These are phyloP conservation scores for Camelus bactrianus DNA, from an alignment of 2,113 vertebrate genomes.

Conservation along the genomic window DNA sequence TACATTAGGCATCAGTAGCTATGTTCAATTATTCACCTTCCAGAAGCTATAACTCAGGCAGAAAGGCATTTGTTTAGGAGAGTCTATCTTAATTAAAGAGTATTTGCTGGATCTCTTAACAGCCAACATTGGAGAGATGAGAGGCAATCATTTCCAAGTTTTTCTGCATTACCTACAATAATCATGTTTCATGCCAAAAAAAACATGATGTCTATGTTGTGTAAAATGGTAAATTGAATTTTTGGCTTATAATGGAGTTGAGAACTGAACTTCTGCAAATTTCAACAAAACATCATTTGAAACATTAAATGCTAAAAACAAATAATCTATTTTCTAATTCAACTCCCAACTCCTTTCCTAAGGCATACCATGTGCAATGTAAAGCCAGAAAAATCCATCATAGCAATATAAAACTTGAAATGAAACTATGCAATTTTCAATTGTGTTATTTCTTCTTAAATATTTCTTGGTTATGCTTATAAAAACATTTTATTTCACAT, in stretches of 20 bases:
- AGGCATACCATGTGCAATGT: neutral
- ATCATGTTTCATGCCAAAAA: conserved; percentile 27
- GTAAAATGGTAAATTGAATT: conserved; percentile 54
- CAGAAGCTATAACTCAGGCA: conserved; percentile 14
- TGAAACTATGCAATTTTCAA: neutral
- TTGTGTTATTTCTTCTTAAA: neutral
- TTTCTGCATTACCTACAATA: conserved; percentile 30
- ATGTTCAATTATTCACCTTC: conserved; percentile 32
- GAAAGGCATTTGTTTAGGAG: conserved; percentile 56
- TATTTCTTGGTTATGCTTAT: neutral
- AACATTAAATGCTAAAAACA: conserved; percentile 32
- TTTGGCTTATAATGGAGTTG: neutral
- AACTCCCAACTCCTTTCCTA: neutral
- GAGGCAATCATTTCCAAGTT: conserved; percentile 24
- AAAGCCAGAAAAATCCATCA: conserved; percentile 3
- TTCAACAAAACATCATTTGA: conserved; percentile 36
- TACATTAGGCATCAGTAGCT: conserved; percentile 35
- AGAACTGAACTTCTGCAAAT: conserved; percentile 48
- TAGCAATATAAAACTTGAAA: neutral
- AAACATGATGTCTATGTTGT: neutral
- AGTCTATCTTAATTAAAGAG: conserved; percentile 54
- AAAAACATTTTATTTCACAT: neutral
- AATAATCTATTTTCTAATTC: neutral
- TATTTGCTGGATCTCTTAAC: conserved; percentile 36
- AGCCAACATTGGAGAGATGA: conserved; percentile 51